Percentiles rank a stretch among this genome's conserved stretches.
Evolutionary conservation across 2,113 vertebrate genomes (phyloP).

Genomic region (Gobiocypris rarus): DNA sequence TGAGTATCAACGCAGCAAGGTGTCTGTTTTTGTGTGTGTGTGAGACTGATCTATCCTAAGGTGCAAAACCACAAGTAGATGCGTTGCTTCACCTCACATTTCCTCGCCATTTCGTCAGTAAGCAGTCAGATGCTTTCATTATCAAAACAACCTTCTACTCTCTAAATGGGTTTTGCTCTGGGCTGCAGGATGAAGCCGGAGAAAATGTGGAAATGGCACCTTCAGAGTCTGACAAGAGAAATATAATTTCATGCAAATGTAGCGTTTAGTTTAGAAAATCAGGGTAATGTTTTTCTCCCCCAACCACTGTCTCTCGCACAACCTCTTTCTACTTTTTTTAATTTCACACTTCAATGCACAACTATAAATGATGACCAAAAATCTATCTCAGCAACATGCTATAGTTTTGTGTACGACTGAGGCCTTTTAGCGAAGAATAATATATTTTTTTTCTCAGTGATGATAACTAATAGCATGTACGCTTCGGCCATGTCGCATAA

Average conservation of each 20-base stretch:
- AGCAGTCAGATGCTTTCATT: constrained; percentile 38
- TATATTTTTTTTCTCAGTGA: constrained; percentile 32
- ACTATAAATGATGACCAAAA: constrained; percentile 66
- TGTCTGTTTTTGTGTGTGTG: neutral
- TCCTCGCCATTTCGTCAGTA: constrained; percentile 10
- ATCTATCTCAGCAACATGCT: constrained; percentile 55
- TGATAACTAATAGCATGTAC: constrained; percentile 31
- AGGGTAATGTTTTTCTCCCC: constrained; percentile 39
- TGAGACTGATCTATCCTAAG: constrained; percentile 1
- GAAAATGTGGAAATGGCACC: constrained; percentile 40
- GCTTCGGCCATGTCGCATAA: neutral
- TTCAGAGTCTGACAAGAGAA: constrained; percentile 30
- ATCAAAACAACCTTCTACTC: constrained; percentile 42
- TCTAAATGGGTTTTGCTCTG: constrained; percentile 40
- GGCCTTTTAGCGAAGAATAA: constrained; percentile 47
- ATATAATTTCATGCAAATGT: constrained; percentile 58
- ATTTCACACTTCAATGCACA: constrained; percentile 74
- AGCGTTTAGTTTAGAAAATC: constrained; percentile 57
- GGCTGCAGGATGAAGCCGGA: constrained; percentile 24
- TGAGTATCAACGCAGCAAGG: constrained; percentile 6
- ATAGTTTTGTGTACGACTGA: constrained; percentile 35
- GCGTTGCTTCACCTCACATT: constrained; percentile 34
- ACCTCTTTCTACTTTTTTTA: constrained; percentile 61
- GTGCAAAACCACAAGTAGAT: constrained; percentile 12
- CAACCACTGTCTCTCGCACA: constrained; percentile 8